Conservation (phyloP, 2,113 vertebrate genomes). For the Helogale parvula region DNA sequence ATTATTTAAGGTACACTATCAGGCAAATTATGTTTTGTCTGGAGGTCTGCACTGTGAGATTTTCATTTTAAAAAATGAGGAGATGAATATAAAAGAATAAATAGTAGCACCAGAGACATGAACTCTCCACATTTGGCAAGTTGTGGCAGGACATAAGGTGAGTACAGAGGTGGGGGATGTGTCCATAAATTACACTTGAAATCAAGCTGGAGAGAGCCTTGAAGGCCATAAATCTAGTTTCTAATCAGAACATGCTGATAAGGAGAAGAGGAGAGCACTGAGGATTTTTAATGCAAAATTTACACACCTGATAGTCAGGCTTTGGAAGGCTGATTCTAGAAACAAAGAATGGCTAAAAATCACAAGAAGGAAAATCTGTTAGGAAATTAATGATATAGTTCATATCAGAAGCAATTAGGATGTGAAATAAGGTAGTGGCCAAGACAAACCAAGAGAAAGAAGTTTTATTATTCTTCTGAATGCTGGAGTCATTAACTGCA, state of each 20-base stretch:
- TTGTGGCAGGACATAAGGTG: background rate
- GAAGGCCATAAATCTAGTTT: background rate
- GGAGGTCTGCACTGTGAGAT: background rate
- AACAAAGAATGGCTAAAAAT: slow-evolving; percentile 20
- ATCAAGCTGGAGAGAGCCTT: background rate
- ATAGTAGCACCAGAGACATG: background rate
- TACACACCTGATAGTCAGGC: background rate
- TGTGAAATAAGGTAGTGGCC: background rate
- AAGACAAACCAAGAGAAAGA: background rate
- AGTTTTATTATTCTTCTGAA: background rate
- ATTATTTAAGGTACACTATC: slow-evolving; percentile 36
- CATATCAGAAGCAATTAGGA: background rate
- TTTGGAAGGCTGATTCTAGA: background rate
- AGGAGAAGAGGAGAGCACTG: background rate
- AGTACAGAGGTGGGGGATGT: background rate
- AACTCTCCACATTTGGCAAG: background rate
- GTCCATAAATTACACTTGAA: background rate
- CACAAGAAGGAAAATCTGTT: background rate
- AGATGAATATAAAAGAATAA: background rate
- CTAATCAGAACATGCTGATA: background rate
- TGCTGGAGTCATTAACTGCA: background rate
- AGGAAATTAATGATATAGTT: background rate
- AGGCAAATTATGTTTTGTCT: background rate
- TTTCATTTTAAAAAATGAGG: slow-evolving; percentile 14
- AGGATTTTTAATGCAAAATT: background rate